Evolutionary conservation across 2,888 invertebrate species (phyloP).

Genomic region (Melieria crassipennis): DNA sequence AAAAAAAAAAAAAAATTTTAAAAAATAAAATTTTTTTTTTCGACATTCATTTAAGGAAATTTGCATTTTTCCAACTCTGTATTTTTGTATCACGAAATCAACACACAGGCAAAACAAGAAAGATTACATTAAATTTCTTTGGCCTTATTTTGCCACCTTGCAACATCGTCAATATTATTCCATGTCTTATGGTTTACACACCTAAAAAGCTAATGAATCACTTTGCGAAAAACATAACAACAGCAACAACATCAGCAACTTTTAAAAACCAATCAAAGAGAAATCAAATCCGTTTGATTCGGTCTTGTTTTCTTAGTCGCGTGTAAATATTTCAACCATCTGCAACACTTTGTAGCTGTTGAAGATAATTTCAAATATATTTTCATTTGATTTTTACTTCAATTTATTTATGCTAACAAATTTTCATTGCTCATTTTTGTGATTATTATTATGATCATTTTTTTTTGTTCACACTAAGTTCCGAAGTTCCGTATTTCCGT

Average conservation of each 20-base stretch:
- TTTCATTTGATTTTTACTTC: neutral
- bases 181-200: conserved; percentile 67
- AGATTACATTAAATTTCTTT: too few species aligned
- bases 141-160: too few species aligned
- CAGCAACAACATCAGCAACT: neutral
- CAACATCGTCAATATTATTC: conserved; percentile 39
- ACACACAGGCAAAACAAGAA: too few species aligned
- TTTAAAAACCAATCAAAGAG: neutral
- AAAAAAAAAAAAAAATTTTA: too few species aligned
- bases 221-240: neutral
- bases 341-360: neutral
- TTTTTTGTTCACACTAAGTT: neutral
- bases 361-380: conserved; percentile 7
- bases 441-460: neutral
- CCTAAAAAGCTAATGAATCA: conserved; percentile 36
- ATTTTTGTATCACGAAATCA: neutral
- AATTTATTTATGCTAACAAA: conserved; percentile 31
- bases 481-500: neutral
- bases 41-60: conserved; percentile 8
- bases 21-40: too few species aligned
- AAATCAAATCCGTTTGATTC: neutral
- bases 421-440: conserved; percentile 22
- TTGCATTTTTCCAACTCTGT: conserved; percentile 21
- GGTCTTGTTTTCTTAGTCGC: neutral
- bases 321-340: conserved; percentile 1